Base-by-base conservation (phyloP, 2,113 vertebrate species). In the Chaetodon auriga region DNA sequence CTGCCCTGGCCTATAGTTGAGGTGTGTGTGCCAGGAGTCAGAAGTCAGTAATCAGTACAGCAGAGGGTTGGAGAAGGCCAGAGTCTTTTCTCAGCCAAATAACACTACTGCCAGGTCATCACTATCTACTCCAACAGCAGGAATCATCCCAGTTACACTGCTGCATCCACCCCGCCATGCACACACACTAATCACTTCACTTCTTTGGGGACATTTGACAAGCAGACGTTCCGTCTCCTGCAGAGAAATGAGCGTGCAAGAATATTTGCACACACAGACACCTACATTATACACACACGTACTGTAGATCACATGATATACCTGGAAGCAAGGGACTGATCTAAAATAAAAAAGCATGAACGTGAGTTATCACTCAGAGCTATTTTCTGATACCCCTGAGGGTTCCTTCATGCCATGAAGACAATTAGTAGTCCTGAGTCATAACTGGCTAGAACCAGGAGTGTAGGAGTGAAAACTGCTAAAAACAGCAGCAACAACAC, bases 391-490 rank as follows among this genome's bases (percentile, higher is more conserved):
- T 84, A 48, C 86, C 87, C 84, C 66, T n/a, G 71, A 87, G 88
- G 86, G 75, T 85, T 85, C 81, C 80, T 91, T 86, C 62, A 82
- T 82, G 80, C 75, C 71, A 90, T 69, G n/a, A 89, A 90, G 92
- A 89, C 89, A 92, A 91, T 93, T 90, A 91, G 80, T 85, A 89
- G 84, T 85, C 88, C 84, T 90, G 90, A 91, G 86, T 92, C 91
- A 93, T 91, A 72, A 82, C 89, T 85, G 81, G 90, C 86, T 91
- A 54, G 61, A 89, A 90, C 69, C 63, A 76, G 70, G 72, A 80
- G 87, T 86, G 92, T 90, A 89, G 91, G 93, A 92, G 93, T 92
- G 89, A 92, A 89, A 84, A 65, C 85, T 85, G 84, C 89, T 92
- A 91, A 89, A 91, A 92, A 91, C 90, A 87, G 91, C 79, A 87